Percentiles rank a stretch among this genome's conserved stretches.
These are phyloP conservation scores for Carposina sasakii DNA, from an alignment of 1,140 invertebrate species.

Conservation along the genomic window DNA sequence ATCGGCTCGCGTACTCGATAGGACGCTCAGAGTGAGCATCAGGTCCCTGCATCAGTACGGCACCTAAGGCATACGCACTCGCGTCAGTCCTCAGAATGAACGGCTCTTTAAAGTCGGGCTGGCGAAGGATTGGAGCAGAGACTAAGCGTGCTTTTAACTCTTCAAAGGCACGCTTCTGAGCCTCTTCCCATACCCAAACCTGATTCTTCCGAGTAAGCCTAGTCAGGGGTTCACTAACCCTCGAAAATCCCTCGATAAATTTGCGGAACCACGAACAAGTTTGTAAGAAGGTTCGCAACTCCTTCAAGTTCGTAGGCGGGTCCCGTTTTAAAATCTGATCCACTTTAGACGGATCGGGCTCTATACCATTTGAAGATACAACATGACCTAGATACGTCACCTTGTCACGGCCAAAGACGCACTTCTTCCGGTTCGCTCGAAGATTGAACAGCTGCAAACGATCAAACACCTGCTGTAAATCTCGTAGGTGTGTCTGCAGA, in stretches of 20 bases:
- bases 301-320: slow-evolving; percentile 24
- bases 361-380: slow-evolving; percentile 35
- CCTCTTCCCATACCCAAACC: slow-evolving; percentile 22
- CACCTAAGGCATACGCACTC: slow-evolving; percentile 33
- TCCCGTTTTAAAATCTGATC: slow-evolving; percentile 31
- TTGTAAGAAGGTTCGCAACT: slow-evolving; percentile 23
- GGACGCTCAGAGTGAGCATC: neutral
- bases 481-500: slow-evolving; percentile 37
- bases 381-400: slow-evolving; percentile 47
- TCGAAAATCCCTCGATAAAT: slow-evolving; percentile 44
- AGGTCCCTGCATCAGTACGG: neutral
- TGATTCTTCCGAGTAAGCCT: slow-evolving; percentile 34
- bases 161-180: neutral
- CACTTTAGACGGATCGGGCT: slow-evolving; percentile 36
- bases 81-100: slow-evolving; percentile 33
- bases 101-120: slow-evolving; percentile 20
- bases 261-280: slow-evolving; percentile 39
- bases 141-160: slow-evolving; percentile 20
- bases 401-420: slow-evolving; percentile 25
- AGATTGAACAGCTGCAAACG: slow-evolving; percentile 14
- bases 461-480: slow-evolving; percentile 15
- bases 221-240: slow-evolving; percentile 41
- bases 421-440: slow-evolving; percentile 34
- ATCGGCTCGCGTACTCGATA: neutral
- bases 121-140: slow-evolving; percentile 15